Conservation (phyloP, 1,140 invertebrate genomes). For the Mylabris phalerata region DNA sequence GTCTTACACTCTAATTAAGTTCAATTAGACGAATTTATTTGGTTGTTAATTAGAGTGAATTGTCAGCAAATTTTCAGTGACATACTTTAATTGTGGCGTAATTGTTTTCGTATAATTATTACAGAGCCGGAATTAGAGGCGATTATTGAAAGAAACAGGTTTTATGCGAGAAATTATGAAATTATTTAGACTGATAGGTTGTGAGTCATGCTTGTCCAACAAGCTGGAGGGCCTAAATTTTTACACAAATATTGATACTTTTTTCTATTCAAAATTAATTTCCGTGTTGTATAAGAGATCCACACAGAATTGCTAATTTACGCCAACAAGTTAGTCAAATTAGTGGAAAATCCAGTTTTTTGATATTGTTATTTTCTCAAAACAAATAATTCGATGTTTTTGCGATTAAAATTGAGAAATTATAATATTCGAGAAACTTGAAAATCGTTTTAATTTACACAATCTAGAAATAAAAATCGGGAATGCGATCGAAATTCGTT, state of each 20-base stretch:
- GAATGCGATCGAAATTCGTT: no score
- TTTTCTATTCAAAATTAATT: background rate
- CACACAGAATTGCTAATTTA: no score
- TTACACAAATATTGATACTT: background rate
- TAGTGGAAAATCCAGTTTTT: no score
- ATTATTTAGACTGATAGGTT: background rate
- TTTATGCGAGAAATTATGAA: background rate
- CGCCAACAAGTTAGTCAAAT: no score
- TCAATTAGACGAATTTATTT: background rate
- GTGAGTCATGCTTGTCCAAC: background rate
- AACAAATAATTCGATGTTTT: no score
- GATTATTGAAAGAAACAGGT: background rate
- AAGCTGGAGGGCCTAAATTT: no score
- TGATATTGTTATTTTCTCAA: no score
- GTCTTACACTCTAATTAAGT: background rate
- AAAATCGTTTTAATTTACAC: no score
- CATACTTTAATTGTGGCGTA: background rate
- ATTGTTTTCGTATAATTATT: background rate
- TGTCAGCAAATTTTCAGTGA: background rate
- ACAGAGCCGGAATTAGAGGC: background rate
- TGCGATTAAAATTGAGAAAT: no score
- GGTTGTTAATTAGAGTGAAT: background rate
- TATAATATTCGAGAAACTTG: no score
- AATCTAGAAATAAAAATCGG: no score
- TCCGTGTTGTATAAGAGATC: no score